Evolutionary conservation across 2,797 vertebrate species (phyloP).

Genomic region (Leptodactylus fallax): DNA sequence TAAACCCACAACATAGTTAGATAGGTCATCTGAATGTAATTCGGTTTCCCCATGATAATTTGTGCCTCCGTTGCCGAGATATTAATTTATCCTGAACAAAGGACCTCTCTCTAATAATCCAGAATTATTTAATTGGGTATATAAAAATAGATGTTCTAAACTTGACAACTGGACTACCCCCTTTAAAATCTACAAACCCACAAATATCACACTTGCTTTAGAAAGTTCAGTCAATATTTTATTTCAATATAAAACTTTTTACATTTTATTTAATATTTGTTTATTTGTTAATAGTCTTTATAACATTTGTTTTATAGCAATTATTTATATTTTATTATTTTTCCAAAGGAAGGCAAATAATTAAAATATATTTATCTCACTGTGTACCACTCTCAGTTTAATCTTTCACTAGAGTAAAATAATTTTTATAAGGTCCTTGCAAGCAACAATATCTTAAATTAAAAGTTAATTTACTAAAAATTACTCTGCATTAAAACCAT

Average conservation of each 20-base stretch:
- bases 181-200: too few relatives aligned
- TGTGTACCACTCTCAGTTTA: background rate
- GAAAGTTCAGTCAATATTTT: background rate
- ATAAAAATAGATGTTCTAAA: too few relatives aligned
- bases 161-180: too few relatives aligned
- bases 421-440: background rate
- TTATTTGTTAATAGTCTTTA: background rate
- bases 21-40: too few relatives aligned
- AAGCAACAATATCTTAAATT: constrained; percentile 9
- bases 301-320: background rate
- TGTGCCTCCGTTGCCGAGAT: too few relatives aligned
- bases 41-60: too few relatives aligned
- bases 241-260: background rate
- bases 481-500: constrained; percentile 10
- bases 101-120: too few relatives aligned
- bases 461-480: constrained; percentile 46
- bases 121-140: too few relatives aligned
- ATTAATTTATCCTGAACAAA: too few relatives aligned
- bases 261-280: background rate
- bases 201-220: too few relatives aligned
- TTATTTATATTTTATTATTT: constrained; percentile 10
- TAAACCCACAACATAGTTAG: too few relatives aligned
- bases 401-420: constrained; percentile 10
- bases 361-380: constrained; percentile 9
- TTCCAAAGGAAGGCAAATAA: background rate